These are phyloP conservation scores for Clarias macrocephalus DNA, from an alignment of 2,113 vertebrate genomes.

Conservation along the genomic window DNA sequence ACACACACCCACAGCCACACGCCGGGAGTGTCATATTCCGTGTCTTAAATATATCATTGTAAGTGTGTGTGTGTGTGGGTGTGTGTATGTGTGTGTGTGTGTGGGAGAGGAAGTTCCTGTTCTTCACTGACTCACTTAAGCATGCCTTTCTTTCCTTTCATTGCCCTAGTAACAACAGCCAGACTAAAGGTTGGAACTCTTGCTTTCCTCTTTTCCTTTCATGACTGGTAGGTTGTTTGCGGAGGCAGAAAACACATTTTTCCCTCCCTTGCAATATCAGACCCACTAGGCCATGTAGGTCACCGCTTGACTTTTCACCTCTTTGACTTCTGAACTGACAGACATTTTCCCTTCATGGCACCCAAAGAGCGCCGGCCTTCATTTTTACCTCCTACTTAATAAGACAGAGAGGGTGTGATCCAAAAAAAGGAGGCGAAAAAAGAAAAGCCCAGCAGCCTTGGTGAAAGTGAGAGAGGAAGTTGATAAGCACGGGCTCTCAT, in stretches of 20 bases:
- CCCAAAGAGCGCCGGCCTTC: constrained; percentile 66
- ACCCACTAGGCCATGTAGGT: constrained; percentile 58
- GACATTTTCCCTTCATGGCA: constrained; percentile 48
- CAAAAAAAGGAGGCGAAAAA: not conserved
- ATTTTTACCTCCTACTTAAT: constrained; percentile 65
- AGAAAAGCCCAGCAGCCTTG: not conserved
- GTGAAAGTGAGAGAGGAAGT: constrained; percentile 61
- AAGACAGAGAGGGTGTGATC: constrained; percentile 46
- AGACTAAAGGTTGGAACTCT: constrained; percentile 17
- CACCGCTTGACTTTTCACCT: constrained; percentile 75
- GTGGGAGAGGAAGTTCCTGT: constrained; percentile 43
- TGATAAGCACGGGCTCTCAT: constrained; percentile 70
- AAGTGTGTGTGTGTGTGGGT: not conserved
- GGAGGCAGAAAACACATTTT: constrained; percentile 48
- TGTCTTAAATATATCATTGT: not conserved
- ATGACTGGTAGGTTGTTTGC: constrained; percentile 30
- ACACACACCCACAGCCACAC: constrained; percentile 10
- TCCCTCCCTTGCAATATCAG: constrained; percentile 63
- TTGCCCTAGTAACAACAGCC: constrained; percentile 16
- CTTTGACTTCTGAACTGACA: constrained; percentile 73
- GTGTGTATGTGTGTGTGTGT: constrained; percentile 15
- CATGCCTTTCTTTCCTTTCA: constrained; percentile 41
- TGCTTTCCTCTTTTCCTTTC: constrained; percentile 18
- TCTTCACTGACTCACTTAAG: constrained; percentile 53
- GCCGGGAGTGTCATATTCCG: constrained; percentile 46